Conservation (phyloP, 2,797 vertebrate species). For the Neosilurus mollespiculum region DNA sequence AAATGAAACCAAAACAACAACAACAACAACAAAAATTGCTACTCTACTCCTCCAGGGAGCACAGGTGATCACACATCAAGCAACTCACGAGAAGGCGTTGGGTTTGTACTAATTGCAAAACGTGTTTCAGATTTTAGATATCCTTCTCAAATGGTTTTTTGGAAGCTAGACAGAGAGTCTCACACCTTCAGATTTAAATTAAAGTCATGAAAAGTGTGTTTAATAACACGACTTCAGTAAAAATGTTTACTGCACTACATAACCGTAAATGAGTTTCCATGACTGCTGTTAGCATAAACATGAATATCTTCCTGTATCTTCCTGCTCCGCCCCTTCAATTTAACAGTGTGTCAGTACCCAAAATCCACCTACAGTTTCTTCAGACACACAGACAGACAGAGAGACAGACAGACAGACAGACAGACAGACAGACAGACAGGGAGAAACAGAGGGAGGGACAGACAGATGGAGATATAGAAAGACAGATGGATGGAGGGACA, state of each 20-base stretch:
- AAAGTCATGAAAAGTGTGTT: neutral
- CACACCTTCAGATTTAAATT: too few relatives aligned
- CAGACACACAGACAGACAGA: too few relatives aligned
- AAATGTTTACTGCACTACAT: too few relatives aligned
- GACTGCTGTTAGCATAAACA: neutral
- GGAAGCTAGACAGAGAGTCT: too few relatives aligned
- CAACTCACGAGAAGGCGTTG: neutral
- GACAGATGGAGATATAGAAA: neutral
- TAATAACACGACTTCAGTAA: too few relatives aligned
- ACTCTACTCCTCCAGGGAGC: neutral
- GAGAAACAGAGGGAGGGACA: constrained; percentile 1
- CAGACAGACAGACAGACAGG: too few relatives aligned
- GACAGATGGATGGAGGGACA: too few relatives aligned
- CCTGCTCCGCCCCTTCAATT: neutral
- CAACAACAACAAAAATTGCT: neutral
- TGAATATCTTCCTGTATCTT: neutral
- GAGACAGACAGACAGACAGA: too few relatives aligned
- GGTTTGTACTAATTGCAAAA: constrained; percentile 9
- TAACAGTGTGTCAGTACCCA: neutral
- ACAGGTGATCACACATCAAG: neutral
- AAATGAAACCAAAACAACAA: neutral
- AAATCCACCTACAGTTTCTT: neutral
- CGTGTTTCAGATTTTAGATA: too few relatives aligned
- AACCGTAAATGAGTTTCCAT: too few relatives aligned
- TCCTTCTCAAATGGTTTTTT: neutral